Percentiles rank a stretch among this genome's conserved stretches.
Evolutionary conservation across 2,797 vertebrate genomes (phyloP).

Genomic region (Aotus griseimembra): DNA sequence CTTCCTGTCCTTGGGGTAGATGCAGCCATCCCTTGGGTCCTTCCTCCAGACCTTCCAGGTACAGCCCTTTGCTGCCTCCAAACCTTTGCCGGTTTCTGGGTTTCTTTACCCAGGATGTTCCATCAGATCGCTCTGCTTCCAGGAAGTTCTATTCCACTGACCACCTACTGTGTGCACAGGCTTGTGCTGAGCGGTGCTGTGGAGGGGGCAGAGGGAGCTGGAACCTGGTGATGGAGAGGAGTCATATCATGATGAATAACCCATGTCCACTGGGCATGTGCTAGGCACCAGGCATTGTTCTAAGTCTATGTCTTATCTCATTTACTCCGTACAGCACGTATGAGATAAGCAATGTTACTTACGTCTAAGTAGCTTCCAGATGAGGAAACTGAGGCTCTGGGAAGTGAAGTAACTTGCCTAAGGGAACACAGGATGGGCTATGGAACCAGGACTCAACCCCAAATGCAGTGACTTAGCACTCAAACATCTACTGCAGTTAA

Average conservation of each 20-base stretch:
- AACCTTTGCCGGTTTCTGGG: neutral
- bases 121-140: neutral
- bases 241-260: neutral
- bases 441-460: neutral
- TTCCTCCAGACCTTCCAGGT: neutral
- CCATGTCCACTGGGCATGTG: neutral
- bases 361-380: neutral
- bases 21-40: neutral
- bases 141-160: neutral
- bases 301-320: neutral
- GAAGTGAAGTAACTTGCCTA: neutral
- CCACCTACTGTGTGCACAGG: neutral
- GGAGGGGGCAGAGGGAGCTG: neutral
- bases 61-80: neutral
- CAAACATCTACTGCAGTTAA: neutral
- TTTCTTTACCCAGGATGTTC: neutral
- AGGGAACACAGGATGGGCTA: neutral
- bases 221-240: neutral
- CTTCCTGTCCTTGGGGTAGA: neutral
- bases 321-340: neutral
- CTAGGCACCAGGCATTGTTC: neutral
- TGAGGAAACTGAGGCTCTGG: slow-evolving; percentile 7
- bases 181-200: neutral
- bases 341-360: neutral
- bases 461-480: neutral